Conservation (phyloP, 2,888 invertebrate genomes). For the Eudemis profundana region DNA sequence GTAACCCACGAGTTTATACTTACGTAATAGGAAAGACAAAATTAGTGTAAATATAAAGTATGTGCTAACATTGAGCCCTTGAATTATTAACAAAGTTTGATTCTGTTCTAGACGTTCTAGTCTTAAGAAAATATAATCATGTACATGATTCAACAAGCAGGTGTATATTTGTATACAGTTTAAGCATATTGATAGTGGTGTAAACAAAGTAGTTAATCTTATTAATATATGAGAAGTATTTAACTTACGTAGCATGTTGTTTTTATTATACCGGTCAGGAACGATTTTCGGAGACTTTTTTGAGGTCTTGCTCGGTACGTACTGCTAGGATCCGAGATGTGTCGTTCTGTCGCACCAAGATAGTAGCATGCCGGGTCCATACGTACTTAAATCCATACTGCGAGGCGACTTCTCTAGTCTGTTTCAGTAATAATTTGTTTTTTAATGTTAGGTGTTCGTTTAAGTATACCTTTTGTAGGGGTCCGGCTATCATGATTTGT, state of each 20-base stretch:
- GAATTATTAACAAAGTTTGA: too few relatives aligned
- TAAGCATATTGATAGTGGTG: too few relatives aligned
- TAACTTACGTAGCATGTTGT: not conserved
- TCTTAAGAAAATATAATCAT: too few relatives aligned
- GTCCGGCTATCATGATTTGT: not conserved
- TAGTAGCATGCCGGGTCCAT: not conserved
- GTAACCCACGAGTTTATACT: not conserved
- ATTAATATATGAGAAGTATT: not conserved
- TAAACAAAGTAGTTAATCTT: too few relatives aligned
- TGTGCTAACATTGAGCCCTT: too few relatives aligned
- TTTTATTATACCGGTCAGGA: conserved; percentile 2
- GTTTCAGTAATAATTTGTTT: not conserved
- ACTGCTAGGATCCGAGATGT: not conserved
- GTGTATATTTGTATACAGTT: too few relatives aligned
- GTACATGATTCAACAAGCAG: too few relatives aligned
- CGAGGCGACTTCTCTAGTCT: not conserved
- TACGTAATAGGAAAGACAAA: too few relatives aligned
- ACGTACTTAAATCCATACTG: not conserved
- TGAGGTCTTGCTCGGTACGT: not conserved
- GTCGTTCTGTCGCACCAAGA: not conserved
- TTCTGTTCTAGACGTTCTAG: too few relatives aligned
- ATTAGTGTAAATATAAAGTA: too few relatives aligned
- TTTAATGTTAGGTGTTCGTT: not conserved
- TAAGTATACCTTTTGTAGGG: not conserved
- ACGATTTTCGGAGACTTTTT: not conserved